phyloP scores from a whole-genome alignment of 2,888 invertebrate species.

The Hirtodrosophila confusa region DNA sequence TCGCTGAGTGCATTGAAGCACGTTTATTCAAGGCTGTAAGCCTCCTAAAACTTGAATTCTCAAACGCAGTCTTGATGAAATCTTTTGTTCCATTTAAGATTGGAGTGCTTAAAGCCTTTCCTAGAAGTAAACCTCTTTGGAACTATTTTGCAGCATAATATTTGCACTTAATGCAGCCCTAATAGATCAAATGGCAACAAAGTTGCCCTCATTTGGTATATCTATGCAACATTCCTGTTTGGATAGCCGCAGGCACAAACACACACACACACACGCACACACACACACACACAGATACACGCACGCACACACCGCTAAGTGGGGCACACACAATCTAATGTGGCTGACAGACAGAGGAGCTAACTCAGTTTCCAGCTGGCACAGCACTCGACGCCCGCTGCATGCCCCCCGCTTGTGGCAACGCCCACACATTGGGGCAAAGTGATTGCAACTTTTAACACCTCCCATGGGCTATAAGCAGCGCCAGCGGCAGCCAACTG shows the following conservation, averaged over 20 bases:
- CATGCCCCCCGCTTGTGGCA: slow-evolving; percentile 34
- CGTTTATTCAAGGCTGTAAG: too few species aligned
- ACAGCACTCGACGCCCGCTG: slow-evolving; percentile 46
- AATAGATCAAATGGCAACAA: slow-evolving; percentile 42
- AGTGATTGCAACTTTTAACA: slow-evolving; percentile 61
- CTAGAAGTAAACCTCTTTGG: not conserved
- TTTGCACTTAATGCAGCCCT: slow-evolving; percentile 28
- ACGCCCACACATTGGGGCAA: slow-evolving; percentile 55
- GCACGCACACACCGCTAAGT: slow-evolving; percentile 27
- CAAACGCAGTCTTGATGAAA: too few species aligned
- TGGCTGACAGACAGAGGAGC: slow-evolving; percentile 29
- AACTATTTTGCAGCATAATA: slow-evolving; percentile 16
- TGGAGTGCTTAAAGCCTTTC: too few species aligned
- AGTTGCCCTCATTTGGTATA: slow-evolving; percentile 48
- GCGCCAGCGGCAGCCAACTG: slow-evolving; percentile 44
- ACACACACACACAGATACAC: slow-evolving; percentile 45
- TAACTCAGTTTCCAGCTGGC: slow-evolving; percentile 52
- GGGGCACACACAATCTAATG: slow-evolving; percentile 55
- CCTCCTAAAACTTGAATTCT: too few species aligned
- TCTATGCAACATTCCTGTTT: slow-evolving; percentile 49
- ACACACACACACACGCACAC: slow-evolving; percentile 7
- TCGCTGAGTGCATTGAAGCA: too few species aligned
- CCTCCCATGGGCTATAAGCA: slow-evolving; percentile 41
- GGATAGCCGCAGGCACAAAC: slow-evolving; percentile 26
- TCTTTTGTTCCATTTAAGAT: too few species aligned